Conservation (phyloP, 2,113 vertebrate genomes). For the Empidonax alnorum region DNA sequence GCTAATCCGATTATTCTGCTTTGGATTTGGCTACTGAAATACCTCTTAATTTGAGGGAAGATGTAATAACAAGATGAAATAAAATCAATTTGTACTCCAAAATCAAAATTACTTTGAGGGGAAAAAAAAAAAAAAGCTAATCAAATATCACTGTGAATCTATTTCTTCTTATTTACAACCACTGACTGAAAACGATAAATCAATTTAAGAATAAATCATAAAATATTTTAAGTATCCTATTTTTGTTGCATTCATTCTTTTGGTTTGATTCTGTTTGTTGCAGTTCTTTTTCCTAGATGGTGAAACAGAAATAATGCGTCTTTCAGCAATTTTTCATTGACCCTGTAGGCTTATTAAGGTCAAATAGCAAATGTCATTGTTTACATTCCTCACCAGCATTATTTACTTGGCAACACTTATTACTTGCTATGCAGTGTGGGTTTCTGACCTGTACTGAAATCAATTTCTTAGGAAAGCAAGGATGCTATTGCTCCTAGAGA, state of each 20-base stretch:
- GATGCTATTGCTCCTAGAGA: neutral
- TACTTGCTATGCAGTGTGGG: neutral
- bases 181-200: neutral
- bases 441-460: neutral
- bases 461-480: neutral
- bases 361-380: conserved; percentile 29
- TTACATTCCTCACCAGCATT: conserved; percentile 14
- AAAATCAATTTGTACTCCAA: neutral
- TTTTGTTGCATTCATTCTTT: neutral
- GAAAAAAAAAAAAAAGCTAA: neutral
- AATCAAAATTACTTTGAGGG: neutral
- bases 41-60: neutral
- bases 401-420: conserved; percentile 32
- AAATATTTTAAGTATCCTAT: neutral
- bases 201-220: neutral
- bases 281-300: neutral
- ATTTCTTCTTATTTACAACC: neutral
- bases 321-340: neutral
- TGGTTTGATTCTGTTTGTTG: neutral
- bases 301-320: neutral
- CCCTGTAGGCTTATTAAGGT: neutral
- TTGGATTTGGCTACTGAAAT: neutral
- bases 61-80: neutral
- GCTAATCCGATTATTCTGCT: neutral
- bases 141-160: neutral